Evolutionary conservation across 2,797 vertebrate species (phyloP).

Genomic region (Mus spretus): DNA sequence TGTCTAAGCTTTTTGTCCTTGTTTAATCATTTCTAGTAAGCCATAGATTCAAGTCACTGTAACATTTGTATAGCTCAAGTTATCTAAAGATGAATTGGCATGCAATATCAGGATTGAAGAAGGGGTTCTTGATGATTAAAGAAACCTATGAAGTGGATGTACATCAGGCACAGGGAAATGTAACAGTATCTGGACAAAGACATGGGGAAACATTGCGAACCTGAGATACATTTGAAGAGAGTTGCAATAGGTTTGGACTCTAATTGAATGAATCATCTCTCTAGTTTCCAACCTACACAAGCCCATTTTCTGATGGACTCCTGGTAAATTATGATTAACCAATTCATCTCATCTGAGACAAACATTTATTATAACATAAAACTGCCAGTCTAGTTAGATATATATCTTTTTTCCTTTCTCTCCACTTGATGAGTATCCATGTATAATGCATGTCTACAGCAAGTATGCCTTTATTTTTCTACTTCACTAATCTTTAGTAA

Average conservation of each 20-base stretch:
- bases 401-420: background rate
- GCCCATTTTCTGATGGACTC: background rate
- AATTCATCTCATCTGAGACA: background rate
- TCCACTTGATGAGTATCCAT: background rate
- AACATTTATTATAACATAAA: background rate
- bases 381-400: background rate
- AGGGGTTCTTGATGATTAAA: background rate
- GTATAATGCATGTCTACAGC: background rate
- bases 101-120: background rate
- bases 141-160: background rate
- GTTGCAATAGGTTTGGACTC: background rate
- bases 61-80: background rate
- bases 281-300: background rate
- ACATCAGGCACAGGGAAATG: background rate
- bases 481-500: background rate
- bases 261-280: background rate
- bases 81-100: background rate
- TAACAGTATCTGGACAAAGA: conserved; percentile 3
- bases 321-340: background rate
- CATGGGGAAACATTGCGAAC: background rate
- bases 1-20: background rate
- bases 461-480: background rate
- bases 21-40: background rate
- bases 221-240: background rate
- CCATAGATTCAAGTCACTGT: background rate